These are phyloP conservation scores for Leptinotarsa rubiginosa DNA, from an alignment of 2,888 invertebrate genomes.

Conservation along the genomic window DNA sequence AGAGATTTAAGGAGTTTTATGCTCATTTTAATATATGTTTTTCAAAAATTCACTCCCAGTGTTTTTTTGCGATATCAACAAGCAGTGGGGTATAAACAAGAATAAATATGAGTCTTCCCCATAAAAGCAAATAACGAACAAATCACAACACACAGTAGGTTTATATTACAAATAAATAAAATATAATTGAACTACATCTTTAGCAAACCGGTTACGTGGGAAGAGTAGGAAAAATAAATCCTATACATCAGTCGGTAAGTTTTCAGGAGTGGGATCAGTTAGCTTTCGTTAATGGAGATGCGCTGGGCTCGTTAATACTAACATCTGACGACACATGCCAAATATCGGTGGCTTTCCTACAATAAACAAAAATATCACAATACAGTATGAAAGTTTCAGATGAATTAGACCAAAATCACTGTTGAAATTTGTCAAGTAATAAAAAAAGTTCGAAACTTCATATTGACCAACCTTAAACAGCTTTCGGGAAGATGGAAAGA, in stretches of 20 bases:
- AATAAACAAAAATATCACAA: conserved; percentile 24
- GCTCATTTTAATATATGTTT: neutral
- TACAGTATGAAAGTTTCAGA: neutral
- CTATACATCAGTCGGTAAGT: conserved; percentile 28
- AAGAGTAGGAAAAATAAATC: conserved; percentile 33
- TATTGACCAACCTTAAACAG: conserved; percentile 70
- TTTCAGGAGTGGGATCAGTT: conserved; percentile 32
- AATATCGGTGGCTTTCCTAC: conserved; percentile 46
- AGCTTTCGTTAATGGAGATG: conserved; percentile 35
- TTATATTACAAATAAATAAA: conserved; percentile 38
- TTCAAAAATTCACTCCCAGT: too few relatives aligned
- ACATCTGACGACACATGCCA: conserved; percentile 40
- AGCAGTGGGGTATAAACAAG: too few relatives aligned
- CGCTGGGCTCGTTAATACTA: conserved; percentile 25
- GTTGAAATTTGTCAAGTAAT: too few relatives aligned
- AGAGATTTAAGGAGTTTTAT: conserved; percentile 60
- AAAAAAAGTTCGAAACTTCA: neutral
- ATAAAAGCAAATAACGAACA: neutral
- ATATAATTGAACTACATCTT: conserved; percentile 24
- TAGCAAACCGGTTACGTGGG: conserved; percentile 30
- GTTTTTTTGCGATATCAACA: neutral
- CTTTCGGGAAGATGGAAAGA: conserved; percentile 72
- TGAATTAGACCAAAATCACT: too few relatives aligned
- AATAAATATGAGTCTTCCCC: too few relatives aligned
- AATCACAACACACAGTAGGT: neutral